A percentile compares a stretch with the other conserved stretches of the same genome.
These are phyloP conservation scores for Cnemophilus loriae DNA, from an alignment of 2,113 vertebrate genomes.

Conservation along the genomic window DNA sequence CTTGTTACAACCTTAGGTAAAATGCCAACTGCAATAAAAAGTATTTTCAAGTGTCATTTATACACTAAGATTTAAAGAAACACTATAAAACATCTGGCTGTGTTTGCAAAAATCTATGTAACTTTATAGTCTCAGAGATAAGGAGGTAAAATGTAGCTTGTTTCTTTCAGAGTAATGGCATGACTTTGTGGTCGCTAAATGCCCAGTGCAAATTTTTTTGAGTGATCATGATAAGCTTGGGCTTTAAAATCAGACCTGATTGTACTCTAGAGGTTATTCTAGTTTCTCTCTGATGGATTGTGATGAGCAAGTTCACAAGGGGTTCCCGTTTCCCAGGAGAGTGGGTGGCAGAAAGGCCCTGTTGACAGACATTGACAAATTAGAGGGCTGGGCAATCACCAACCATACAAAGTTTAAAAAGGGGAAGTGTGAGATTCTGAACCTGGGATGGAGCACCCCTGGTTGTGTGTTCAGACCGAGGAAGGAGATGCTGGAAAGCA, in stretches of 20 bases:
- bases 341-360: background rate
- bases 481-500: background rate
- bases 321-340: background rate
- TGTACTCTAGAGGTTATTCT: background rate
- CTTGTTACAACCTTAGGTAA: slow-evolving; percentile 63
- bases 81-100: slow-evolving; percentile 1
- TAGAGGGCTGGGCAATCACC: background rate
- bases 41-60: slow-evolving; percentile 66
- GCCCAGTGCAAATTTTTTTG: background rate
- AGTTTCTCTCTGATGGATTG: background rate
- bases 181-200: background rate
- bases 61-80: slow-evolving; percentile 64
- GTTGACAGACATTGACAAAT: background rate
- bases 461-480: background rate
- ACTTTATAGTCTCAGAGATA: background rate
- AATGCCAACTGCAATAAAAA: slow-evolving; percentile 66
- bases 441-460: background rate
- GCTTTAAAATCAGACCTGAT: background rate
- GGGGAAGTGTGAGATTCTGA: rapidly evolving
- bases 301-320: background rate
- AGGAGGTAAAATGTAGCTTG: slow-evolving; percentile 6
- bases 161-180: background rate
- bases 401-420: background rate
- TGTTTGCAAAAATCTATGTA: background rate
- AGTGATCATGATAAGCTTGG: background rate